Conservation (phyloP, 2,113 vertebrate species). For the Anhinga anhinga region DNA sequence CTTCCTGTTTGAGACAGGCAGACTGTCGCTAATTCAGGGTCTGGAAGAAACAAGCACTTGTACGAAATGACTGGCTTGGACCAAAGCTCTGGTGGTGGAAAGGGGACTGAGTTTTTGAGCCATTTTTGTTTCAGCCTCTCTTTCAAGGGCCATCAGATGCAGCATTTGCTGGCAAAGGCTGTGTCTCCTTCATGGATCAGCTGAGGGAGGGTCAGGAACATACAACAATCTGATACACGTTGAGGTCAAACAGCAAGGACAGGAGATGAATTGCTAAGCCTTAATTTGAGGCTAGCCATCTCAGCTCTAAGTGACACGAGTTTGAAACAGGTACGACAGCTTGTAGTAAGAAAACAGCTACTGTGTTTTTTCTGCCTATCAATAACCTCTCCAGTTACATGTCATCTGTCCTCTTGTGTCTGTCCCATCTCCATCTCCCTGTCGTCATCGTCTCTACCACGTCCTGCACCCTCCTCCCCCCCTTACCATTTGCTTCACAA, state of each 20-base stretch:
- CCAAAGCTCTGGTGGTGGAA: neutral
- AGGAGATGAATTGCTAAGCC: neutral
- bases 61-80: neutral
- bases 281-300: neutral
- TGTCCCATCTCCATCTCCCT: neutral
- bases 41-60: neutral
- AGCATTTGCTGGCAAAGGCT: neutral
- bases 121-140: neutral
- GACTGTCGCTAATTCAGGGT: neutral
- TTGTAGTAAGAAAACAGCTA: neutral
- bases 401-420: neutral
- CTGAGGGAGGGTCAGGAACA: neutral
- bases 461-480: too few species aligned
- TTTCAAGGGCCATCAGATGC: accelerated
- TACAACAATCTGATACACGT: too few species aligned
- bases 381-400: neutral
- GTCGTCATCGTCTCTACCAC: accelerated
- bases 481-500: neutral
- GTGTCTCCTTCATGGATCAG: neutral
- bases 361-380: neutral
- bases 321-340: neutral
- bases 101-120: neutral
- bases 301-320: neutral
- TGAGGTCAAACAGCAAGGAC: neutral
- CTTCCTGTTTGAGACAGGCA: neutral